Conservation (phyloP, 2,797 vertebrate genomes). For the Hydrocynus forskahlii region DNA sequence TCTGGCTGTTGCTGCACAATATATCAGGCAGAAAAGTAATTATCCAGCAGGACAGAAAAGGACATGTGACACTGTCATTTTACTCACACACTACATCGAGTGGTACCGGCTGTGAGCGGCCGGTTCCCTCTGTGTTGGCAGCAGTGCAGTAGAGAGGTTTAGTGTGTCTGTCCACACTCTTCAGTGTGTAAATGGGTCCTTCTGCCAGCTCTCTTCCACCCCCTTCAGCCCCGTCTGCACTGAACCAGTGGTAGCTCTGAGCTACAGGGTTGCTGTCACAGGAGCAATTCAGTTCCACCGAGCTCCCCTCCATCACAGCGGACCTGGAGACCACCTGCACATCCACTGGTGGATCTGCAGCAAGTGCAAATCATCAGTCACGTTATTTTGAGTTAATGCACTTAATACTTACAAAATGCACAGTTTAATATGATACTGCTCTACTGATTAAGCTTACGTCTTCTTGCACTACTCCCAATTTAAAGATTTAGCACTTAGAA, state of each 20-base stretch:
- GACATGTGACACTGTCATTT: not conserved
- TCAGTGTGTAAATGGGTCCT: slow-evolving; percentile 45
- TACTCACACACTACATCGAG: slow-evolving; percentile 69
- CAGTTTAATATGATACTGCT: not conserved
- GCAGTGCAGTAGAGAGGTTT: slow-evolving; percentile 67
- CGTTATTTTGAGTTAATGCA: not conserved
- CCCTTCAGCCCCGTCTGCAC: no score
- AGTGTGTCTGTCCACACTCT: slow-evolving; percentile 62
- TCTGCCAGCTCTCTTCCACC: slow-evolving; percentile 35
- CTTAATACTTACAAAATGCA: not conserved
- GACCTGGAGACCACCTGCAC: slow-evolving; percentile 57
- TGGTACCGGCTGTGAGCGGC: slow-evolving; percentile 55
- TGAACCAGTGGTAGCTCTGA: slow-evolving; percentile 65
- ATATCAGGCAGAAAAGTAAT: no score
- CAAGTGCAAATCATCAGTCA: not conserved
- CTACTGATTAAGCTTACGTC: no score
- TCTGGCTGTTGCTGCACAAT: no score
- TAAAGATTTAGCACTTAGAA: no score
- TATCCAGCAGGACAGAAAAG: no score
- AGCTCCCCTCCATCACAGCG: slow-evolving; percentile 64
- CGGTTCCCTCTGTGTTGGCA: slow-evolving; percentile 59
- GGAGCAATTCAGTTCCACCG: slow-evolving; percentile 63
- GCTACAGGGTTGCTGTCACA: slow-evolving; percentile 68
- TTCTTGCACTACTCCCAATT: no score
- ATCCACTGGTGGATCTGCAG: slow-evolving; percentile 65